Evolutionary conservation across 2,797 vertebrate genomes (phyloP), one percentile per base, ranked within the genome.

Genomic region (Heterohyrax brucei): DNA sequence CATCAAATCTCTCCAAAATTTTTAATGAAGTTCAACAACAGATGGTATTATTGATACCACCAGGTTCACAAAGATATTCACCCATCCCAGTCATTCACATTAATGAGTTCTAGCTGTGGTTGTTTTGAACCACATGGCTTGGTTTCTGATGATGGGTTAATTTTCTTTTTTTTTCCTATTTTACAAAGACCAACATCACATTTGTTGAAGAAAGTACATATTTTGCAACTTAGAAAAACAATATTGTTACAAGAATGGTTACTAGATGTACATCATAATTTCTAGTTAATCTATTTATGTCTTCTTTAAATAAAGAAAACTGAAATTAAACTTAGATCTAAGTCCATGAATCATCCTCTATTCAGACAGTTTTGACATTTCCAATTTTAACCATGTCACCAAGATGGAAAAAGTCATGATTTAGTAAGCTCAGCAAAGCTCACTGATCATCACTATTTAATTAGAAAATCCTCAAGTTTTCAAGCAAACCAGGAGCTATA

Each of bases 371-470:
- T 95, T 30, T 97, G 97, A 96, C 97, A 96, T 97, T 98, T 98
- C 96, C 97, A 98, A 97, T 98, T 98, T 97, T 90, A 97, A 97
- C 95, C 94, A 89, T 48, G 92, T 97, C 98, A 98, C 83, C 19
- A 89, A 97, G 89, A 98, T 68, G 48, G 75, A 97, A 80, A 97
- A 68, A 61, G 59, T 89, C 95, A 82, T 98, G 93, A 98, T 97
- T 92, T 96, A 98, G 56, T 97, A 72, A 91, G 96, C 95, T 89
- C 14, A 95, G 91, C 46, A 94, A 87, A 95, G 85, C 24, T 90
- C 61, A 68, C 78, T 86, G 79, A 86, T 84, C 62, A 53, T 44
- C 1, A 93, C 7, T 50, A 93, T 82, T 95, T 96, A 97, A 97
- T 94, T 97, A 76, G 93, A 97, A 98, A 98, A 96, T 14, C 78